Percentiles rank a stretch among this genome's conserved stretches.
phyloP scores from a whole-genome alignment of 1,140 invertebrate genomes.

The Campoletis sonorensis region DNA sequence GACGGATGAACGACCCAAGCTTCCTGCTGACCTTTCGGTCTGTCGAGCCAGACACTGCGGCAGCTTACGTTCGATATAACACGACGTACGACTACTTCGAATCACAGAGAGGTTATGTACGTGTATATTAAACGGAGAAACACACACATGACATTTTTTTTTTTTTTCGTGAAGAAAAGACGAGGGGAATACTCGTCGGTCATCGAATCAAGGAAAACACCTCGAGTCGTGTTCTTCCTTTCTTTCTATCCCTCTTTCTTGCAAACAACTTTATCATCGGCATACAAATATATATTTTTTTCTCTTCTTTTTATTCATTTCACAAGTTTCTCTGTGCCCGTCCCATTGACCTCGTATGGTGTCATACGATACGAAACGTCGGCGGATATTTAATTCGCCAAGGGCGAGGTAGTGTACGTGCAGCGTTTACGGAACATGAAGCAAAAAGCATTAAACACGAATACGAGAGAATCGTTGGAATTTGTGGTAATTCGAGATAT shows the following conservation, averaged over 20 bases:
- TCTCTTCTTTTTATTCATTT: not conserved
- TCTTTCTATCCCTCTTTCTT: not conserved
- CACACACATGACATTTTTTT: not conserved
- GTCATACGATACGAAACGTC: not conserved
- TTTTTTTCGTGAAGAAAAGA: not conserved
- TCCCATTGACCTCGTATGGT: slow-evolving; percentile 20
- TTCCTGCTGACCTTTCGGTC: slow-evolving; percentile 42
- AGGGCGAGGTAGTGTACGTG: not conserved
- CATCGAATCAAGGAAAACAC: slow-evolving; percentile 37
- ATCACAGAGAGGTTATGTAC: not conserved
- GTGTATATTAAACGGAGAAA: not conserved
- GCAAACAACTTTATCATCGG: slow-evolving; percentile 11
- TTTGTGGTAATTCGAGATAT: not conserved
- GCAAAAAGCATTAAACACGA: not conserved
- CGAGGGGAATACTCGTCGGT: slow-evolving; percentile 5
- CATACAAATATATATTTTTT: slow-evolving; percentile 4
- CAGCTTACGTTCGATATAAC: slow-evolving; percentile 11
- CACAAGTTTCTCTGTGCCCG: slow-evolving; percentile 13
- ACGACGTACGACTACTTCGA: not conserved
- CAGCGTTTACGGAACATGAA: not conserved
- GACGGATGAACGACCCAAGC: slow-evolving; percentile 35
- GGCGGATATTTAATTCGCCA: slow-evolving; percentile 7
- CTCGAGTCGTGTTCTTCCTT: slow-evolving; percentile 13
- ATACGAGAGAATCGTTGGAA: not conserved
- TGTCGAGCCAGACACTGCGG: slow-evolving; percentile 26